Evolutionary conservation across 2,888 invertebrate genomes (phyloP).

Genomic region (Drosophila testacea): DNA sequence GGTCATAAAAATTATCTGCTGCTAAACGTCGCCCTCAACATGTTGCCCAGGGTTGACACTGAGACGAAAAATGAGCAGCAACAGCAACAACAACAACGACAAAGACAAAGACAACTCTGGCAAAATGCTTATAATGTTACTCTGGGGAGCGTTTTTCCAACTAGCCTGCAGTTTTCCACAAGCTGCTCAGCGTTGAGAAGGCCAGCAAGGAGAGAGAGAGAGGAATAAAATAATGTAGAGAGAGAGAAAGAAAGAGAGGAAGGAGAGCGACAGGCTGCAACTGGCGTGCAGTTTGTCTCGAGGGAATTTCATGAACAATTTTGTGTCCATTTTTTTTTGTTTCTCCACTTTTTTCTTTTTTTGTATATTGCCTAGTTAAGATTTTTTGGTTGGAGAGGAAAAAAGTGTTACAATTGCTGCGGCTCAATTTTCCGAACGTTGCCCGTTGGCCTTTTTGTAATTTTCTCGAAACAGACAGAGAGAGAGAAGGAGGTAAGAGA

Average conservation of each 20-base stretch:
- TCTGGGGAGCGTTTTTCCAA: conserved; percentile 71
- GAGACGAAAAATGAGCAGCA: conserved; percentile 4
- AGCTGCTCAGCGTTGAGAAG: conserved; percentile 22
- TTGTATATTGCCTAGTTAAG: conserved; percentile 52
- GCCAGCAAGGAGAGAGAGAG: neutral
- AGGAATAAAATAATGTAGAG: neutral
- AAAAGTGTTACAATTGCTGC: conserved; percentile 72
- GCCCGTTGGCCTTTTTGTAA: conserved; percentile 51
- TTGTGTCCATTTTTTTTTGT: conserved; percentile 18
- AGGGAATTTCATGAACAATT: conserved; percentile 67
- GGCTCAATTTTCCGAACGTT: conserved; percentile 65
- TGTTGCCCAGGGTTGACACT: conserved; percentile 65
- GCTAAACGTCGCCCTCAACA: conserved; percentile 68
- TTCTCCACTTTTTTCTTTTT: conserved; percentile 5
- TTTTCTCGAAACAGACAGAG: conserved; percentile 22
- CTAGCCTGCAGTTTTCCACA: conserved; percentile 43
- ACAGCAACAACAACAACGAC: conserved; percentile 10
- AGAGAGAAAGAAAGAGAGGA: neutral
- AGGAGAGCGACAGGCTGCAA: conserved; percentile 14
- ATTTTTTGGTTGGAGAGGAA: conserved; percentile 24
- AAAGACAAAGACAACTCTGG: conserved; percentile 25
- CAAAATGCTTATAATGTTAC: conserved; percentile 69
- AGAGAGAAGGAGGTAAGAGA: conserved; percentile 2
- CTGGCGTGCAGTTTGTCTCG: conserved; percentile 62
- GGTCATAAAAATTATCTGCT: conserved; percentile 77